A percentile compares a stretch with the other conserved stretches of the same genome.
Conservation (phyloP, 1,140 invertebrate species). For the Mizuhopecten yessoensis region DNA sequence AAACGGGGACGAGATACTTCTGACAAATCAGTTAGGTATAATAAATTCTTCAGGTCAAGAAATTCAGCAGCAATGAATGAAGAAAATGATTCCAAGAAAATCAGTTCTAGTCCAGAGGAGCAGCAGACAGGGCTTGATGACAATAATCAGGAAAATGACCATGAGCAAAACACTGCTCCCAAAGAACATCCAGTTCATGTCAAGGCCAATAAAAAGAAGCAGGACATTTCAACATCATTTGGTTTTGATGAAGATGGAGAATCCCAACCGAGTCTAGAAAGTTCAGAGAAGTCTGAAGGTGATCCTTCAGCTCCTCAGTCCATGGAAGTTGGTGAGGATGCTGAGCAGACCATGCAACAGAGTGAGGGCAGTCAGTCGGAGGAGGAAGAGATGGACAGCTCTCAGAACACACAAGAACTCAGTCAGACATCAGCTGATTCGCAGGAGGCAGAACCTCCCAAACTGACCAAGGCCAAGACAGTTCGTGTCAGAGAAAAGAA, state of each 20-base stretch:
- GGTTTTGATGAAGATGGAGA: conserved; percentile 51
- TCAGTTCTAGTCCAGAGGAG: background rate
- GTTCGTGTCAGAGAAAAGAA: conserved; percentile 64
- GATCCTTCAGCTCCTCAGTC: background rate
- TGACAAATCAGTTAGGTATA: conserved; percentile 9
- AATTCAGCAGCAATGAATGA: conserved; percentile 10
- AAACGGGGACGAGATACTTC: background rate
- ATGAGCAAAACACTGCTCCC: background rate
- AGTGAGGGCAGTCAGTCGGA: conserved; percentile 55
- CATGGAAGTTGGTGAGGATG: background rate
- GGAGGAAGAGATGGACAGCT: conserved; percentile 57
- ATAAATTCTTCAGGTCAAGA: conserved; percentile 27
- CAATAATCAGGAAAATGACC: background rate
- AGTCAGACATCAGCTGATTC: conserved; percentile 58
- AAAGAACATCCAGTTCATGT: background rate
- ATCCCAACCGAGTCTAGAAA: conserved; percentile 41
- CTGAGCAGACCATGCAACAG: background rate
- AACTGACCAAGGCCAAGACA: conserved; percentile 43
- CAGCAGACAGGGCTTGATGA: background rate
- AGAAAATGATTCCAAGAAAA: conserved; percentile 19
- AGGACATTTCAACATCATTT: conserved; percentile 43
- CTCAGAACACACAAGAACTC: conserved; percentile 65
- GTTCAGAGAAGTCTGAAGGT: conserved; percentile 6
- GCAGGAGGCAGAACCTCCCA: conserved; percentile 20
- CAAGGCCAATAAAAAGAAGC: background rate